These are phyloP conservation scores for Tringa solitaria DNA, from an alignment of 2,113 vertebrate genomes.

Conservation along the genomic window DNA sequence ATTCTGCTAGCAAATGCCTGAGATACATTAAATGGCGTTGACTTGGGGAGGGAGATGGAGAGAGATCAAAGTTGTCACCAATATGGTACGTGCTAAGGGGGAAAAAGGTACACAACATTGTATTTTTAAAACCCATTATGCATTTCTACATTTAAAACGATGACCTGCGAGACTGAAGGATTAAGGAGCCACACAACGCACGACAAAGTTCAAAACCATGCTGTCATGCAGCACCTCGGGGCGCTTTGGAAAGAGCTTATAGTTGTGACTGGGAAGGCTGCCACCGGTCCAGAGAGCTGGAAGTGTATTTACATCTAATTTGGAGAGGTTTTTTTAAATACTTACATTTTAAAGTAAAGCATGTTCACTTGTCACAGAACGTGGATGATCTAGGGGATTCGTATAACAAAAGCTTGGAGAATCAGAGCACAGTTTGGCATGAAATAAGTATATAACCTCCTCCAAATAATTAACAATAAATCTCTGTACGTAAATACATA, in stretches of 20 bases:
- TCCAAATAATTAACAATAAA: not conserved
- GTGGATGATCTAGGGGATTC: not conserved
- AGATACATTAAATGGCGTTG: constrained; percentile 50
- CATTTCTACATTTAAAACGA: not conserved
- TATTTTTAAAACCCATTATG: constrained; percentile 51
- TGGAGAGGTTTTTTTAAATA: not conserved
- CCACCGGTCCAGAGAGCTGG: not conserved
- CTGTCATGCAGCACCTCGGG: not conserved
- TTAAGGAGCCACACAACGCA: not conserved
- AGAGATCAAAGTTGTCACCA: constrained; percentile 60
- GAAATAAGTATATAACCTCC: not conserved
- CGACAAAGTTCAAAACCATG: not conserved
- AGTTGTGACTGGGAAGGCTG: not conserved
- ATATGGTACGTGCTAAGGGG: not conserved
- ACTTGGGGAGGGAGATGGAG: constrained; percentile 45
- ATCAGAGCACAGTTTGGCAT: not conserved
- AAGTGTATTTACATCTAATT: not conserved
- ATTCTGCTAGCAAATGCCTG: constrained; percentile 41
- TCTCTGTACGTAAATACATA: not conserved
- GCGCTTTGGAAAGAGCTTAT: not conserved
- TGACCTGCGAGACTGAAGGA: constrained; percentile 29
- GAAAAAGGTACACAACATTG: not conserved
- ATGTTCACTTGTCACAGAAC: not conserved
- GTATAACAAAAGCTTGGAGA: not conserved
- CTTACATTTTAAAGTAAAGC: not conserved